A percentile compares a stretch with the other conserved stretches of the same genome.
Conservation (phyloP, 2,888 invertebrate genomes). For the Chelonus formosanus region DNA sequence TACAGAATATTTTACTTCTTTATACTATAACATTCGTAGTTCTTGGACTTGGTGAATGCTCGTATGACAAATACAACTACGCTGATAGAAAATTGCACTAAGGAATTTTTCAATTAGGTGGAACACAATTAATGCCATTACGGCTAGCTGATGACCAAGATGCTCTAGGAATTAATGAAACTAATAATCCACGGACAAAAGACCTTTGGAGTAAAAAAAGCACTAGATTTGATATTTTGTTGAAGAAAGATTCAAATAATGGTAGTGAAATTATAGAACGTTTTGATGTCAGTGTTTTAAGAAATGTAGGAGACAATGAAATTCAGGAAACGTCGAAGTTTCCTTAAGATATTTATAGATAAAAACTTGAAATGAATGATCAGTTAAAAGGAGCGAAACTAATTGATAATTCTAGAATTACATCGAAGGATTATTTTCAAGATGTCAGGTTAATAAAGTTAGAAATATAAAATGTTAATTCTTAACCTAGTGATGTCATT, state of each 20-base stretch:
- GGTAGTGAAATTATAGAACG: slow-evolving; percentile 50
- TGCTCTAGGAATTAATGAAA: slow-evolving; percentile 89
- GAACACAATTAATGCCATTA: slow-evolving; percentile 72
- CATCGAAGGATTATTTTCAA: slow-evolving; percentile 83
- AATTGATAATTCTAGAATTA: slow-evolving; percentile 75
- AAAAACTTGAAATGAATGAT: slow-evolving; percentile 50
- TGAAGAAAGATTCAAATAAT: neutral
- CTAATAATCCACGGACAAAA: slow-evolving; percentile 81
- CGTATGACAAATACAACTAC: slow-evolving; percentile 95
- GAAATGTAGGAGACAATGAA: slow-evolving; percentile 21
- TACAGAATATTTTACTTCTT: no score
- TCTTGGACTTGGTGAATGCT: slow-evolving; percentile 96
- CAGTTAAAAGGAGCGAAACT: slow-evolving; percentile 53
- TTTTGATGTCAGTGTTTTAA: slow-evolving; percentile 52
- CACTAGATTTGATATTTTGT: slow-evolving; percentile 65
- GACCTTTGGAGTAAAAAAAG: slow-evolving; percentile 72
- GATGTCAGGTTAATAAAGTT: slow-evolving; percentile 85
- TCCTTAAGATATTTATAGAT: slow-evolving; percentile 52
- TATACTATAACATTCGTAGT: no score
- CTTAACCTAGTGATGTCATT: slow-evolving; percentile 90
- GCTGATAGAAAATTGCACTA: slow-evolving; percentile 90
- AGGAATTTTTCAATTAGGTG: slow-evolving; percentile 84
- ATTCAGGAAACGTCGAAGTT: neutral
- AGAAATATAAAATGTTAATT: slow-evolving; percentile 69
- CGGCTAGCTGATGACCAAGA: slow-evolving; percentile 94